Evolutionary conservation across 2,113 vertebrate genomes (phyloP), one percentile per base, ranked within the genome.

Genomic region (Progne subis): DNA sequence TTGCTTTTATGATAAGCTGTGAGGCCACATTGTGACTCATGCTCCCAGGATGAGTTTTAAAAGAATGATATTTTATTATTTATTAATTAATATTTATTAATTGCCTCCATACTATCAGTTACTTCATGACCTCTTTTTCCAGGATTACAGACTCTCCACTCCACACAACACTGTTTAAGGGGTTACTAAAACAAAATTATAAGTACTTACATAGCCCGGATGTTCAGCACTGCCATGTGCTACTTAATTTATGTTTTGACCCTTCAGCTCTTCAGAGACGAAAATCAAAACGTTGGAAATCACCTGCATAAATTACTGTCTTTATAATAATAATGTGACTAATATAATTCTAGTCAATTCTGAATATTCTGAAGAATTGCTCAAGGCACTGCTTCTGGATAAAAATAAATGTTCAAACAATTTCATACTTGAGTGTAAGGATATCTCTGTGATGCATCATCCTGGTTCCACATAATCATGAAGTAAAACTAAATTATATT

Each of bases 351-450:
- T 12, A 94, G 75, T 94, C 68, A 81, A 65, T 91, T 89, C 69
- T 24, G 88, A 50, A 32, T 60, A 84, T 67, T 78, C 83, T 76
- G 77, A 91, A 87, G 69, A 29, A 55, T 76, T 69, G 91, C 92
- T 93, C 74, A 44, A n/a, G 80, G 88, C 50, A 82, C 44, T 0
- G 1, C 69, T 93, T 56, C 68, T 60, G 71, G 90, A 75, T 83
- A 77, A 95, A 95, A 96, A 94, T 86, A 88, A 92, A 89, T 64
- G 83, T 79, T 96, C 88, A 87, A 89, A 92, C 65, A n/a, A 91
- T 96, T 87, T 82, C 59, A 55, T 74, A 18, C 56, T 89, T 79
- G 43, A 89, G 57, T 65, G n/a, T 5, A 19, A 75, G 44, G 59
- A 67, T 59, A 72, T 67, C 63, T 93, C 75, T n/a, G 32, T 52